phyloP scores from a whole-genome alignment of 2,797 vertebrate species.

The Coregonus sp. region DNA sequence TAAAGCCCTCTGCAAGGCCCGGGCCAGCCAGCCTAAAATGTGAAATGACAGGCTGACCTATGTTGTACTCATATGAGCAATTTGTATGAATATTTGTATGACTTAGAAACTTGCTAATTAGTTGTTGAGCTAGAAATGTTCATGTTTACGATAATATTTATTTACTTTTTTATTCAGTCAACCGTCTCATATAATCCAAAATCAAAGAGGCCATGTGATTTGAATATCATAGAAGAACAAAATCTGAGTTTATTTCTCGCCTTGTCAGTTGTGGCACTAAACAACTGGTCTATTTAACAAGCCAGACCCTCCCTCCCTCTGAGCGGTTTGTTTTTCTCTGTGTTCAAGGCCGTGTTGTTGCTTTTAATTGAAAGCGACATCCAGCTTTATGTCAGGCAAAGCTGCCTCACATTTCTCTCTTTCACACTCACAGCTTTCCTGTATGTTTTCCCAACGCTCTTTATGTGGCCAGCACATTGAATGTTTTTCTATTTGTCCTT shows the following conservation, averaged over 20 bases:
- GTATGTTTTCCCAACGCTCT: constrained; percentile 24
- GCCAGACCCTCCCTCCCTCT: constrained; percentile 19
- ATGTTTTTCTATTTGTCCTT: constrained; percentile 55
- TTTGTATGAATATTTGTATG: constrained; percentile 26
- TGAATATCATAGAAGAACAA: background rate
- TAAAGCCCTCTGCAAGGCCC: too few species aligned
- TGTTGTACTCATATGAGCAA: constrained; percentile 31
- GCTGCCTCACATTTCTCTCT: constrained; percentile 40
- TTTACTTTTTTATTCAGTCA: background rate
- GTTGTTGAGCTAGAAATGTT: constrained; percentile 38
- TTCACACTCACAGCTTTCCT: constrained; percentile 29
- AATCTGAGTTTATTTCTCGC: constrained; percentile 4
- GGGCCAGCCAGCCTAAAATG: background rate
- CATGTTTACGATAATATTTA: background rate
- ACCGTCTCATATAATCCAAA: background rate
- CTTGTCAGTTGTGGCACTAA: constrained; percentile 41
- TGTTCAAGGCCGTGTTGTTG: constrained; percentile 35
- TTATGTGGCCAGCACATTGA: constrained; percentile 29
- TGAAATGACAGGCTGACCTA: background rate
- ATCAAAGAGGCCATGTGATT: background rate
- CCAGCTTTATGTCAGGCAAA: constrained; percentile 39
- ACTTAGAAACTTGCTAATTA: background rate
- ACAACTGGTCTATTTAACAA: constrained; percentile 12
- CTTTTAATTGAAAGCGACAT: constrained; percentile 54
- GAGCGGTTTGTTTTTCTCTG: constrained; percentile 61